Conservation (phyloP, 2,113 vertebrate genomes). For the Narcine bancroftii region DNA sequence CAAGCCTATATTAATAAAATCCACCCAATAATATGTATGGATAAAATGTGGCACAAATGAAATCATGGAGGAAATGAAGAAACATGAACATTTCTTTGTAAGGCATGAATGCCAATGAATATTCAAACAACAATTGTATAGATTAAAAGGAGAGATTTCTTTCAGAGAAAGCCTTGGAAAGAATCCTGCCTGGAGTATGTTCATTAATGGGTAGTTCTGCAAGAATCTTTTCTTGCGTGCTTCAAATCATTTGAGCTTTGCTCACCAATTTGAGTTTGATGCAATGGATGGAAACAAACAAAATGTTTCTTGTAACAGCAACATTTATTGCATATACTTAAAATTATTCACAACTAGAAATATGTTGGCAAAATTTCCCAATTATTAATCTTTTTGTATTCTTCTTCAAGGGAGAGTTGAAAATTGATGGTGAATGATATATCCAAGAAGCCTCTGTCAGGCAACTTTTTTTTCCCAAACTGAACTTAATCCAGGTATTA, state of each 20-base stretch:
- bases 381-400: background rate
- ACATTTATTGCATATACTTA: background rate
- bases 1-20: background rate
- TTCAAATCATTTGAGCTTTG: background rate
- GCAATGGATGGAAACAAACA: background rate
- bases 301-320: background rate
- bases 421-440: background rate
- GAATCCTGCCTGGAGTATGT: background rate
- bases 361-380: background rate
- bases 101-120: background rate
- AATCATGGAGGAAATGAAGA: background rate
- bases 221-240: background rate
- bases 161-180: background rate
- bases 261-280: background rate
- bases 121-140: background rate
- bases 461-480: background rate
- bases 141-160: background rate
- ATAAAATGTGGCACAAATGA: background rate
- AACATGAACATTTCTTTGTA: background rate
- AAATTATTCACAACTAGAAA: background rate
- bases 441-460: background rate
- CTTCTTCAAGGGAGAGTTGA: background rate
- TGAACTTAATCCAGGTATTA: background rate
- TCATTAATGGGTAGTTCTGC: background rate
- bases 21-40: background rate